phyloP scores from a whole-genome alignment of 2,888 invertebrate genomes.

The Stegana nigrithorax region DNA sequence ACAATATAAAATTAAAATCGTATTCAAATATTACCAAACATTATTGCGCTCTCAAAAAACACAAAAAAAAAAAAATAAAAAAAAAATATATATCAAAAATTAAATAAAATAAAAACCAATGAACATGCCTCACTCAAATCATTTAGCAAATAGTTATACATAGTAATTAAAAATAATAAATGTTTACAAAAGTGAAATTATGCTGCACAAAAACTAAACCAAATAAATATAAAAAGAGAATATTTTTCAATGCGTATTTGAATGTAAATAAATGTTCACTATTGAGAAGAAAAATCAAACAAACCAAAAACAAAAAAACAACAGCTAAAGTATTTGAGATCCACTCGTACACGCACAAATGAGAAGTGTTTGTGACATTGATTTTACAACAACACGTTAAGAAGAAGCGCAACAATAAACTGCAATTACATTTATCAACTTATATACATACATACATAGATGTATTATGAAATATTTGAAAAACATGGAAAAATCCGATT shows the following conservation, averaged over 20 bases:
- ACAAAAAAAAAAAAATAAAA: not conserved
- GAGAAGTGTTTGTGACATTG: not conserved
- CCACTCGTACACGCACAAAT: not conserved
- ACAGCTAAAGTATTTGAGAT: too few species aligned
- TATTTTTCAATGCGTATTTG: not conserved
- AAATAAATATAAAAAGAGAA: not conserved
- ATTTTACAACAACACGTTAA: not conserved
- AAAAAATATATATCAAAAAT: not conserved
- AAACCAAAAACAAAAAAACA: not conserved
- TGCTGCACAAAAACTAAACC: not conserved
- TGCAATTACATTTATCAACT: too few species aligned
- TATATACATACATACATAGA: too few species aligned
- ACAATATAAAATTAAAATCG: too few species aligned
- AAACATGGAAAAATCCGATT: not conserved
- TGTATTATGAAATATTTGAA: too few species aligned
- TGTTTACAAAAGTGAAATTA: not conserved
- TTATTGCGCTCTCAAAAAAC: not conserved
- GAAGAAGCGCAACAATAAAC: not conserved
- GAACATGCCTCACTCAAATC: too few species aligned
- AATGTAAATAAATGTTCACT: constrained; percentile 31
- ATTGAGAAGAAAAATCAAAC: constrained; percentile 21
- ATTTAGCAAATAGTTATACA: not conserved
- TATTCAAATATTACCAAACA: not conserved
- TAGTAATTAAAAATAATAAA: not conserved
- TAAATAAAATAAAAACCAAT: not conserved